Percentiles rank a stretch among this genome's conserved stretches.
Evolutionary conservation across 2,797 vertebrate genomes (phyloP).

Genomic region (Gymnocypris eckloni): DNA sequence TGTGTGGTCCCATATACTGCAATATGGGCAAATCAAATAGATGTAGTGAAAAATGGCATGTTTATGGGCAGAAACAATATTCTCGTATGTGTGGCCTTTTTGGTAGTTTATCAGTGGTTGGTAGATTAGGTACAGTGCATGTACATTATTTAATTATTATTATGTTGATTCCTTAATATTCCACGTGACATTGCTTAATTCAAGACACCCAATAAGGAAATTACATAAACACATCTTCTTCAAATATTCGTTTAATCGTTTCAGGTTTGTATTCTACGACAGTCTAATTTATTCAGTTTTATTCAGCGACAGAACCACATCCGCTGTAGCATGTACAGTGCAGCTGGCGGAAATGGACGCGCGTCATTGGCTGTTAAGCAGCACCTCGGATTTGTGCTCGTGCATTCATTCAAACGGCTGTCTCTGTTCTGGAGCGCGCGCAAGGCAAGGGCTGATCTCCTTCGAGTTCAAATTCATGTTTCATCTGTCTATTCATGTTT

Average conservation of each 20-base stretch:
- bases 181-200: neutral
- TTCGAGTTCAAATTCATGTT: neutral
- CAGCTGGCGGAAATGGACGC: slow-evolving; percentile 27
- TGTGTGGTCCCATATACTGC: neutral
- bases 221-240: neutral
- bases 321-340: neutral
- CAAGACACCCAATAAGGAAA: neutral
- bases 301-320: slow-evolving; percentile 9
- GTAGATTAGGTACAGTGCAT: neutral
- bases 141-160: neutral
- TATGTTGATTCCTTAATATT: neutral
- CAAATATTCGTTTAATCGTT: neutral
- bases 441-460: neutral
- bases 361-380: slow-evolving; percentile 20
- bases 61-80: neutral
- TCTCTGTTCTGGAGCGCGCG: slow-evolving; percentile 26
- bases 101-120: neutral
- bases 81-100: neutral
- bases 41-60: neutral
- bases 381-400: neutral
- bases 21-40: neutral
- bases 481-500: neutral
- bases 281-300: neutral
- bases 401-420: slow-evolving; percentile 46
- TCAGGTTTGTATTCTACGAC: neutral